These are phyloP conservation scores for Candidula unifasciata DNA, from an alignment of 2,888 invertebrate species.

Conservation along the genomic window DNA sequence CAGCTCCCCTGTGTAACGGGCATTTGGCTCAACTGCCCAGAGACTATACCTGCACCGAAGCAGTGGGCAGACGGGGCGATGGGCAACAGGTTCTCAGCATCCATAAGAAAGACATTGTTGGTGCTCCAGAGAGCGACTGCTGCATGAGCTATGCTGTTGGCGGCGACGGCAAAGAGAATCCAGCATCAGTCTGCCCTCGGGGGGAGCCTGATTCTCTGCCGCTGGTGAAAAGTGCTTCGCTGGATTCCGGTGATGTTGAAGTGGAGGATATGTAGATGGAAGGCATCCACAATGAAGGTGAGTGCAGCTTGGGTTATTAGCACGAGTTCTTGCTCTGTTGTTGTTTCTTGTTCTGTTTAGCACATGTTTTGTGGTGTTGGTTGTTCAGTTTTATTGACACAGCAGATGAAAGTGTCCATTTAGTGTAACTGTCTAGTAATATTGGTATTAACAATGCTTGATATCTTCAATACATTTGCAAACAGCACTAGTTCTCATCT, in stretches of 20 bases:
- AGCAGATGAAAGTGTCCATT: too few relatives aligned
- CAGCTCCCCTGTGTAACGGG: conserved; percentile 43
- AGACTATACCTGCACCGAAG: conserved; percentile 17
- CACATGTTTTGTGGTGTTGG: too few relatives aligned
- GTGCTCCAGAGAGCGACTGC: not conserved
- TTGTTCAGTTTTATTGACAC: too few relatives aligned
- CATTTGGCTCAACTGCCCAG: conserved; percentile 37
- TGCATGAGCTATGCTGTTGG: not conserved
- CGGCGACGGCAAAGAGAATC: conserved; percentile 34
- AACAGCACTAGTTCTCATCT: too few relatives aligned
- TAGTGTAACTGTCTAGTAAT: too few relatives aligned
- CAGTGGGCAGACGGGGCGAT: not conserved
- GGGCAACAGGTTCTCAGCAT: conserved; percentile 1
- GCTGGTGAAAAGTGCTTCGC: conserved; percentile 48
- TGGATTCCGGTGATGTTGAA: conserved; percentile 50
- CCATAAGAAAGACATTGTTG: conserved; percentile 27
- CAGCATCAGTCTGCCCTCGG: conserved; percentile 12
- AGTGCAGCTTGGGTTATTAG: not conserved
- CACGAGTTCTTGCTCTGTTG: not conserved
- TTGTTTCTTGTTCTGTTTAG: not conserved
- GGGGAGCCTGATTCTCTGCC: not conserved
- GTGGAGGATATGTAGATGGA: conserved; percentile 51
- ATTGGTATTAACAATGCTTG: too few relatives aligned
- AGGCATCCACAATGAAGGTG: conserved; percentile 40
- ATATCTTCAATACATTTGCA: too few relatives aligned